These are phyloP conservation scores for Pteropus rufus DNA, from an alignment of 2,797 vertebrate species.

Conservation along the genomic window DNA sequence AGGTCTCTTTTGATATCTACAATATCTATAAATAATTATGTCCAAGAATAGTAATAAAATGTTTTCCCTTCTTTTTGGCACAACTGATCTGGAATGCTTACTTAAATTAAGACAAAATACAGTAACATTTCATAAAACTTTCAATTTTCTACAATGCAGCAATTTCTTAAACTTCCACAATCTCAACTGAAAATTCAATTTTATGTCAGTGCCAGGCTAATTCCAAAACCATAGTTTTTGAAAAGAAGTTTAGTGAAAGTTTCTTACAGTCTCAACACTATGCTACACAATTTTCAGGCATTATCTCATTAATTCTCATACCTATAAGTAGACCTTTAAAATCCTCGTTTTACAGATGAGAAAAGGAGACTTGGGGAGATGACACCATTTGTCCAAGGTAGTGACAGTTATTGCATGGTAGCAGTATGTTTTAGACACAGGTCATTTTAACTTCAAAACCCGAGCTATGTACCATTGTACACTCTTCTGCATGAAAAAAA, in stretches of 20 bases:
- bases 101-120: slow-evolving; percentile 38
- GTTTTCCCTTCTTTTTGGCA: neutral
- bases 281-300: slow-evolving; percentile 23
- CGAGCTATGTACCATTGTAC: neutral
- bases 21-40: neutral
- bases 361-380: neutral
- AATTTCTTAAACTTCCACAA: slow-evolving; percentile 37
- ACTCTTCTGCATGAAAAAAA: neutral
- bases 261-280: slow-evolving; percentile 8
- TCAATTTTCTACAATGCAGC: slow-evolving; percentile 15
- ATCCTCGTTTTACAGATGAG: neutral
- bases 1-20: neutral
- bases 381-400: neutral
- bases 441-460: neutral
- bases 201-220: slow-evolving; percentile 34
- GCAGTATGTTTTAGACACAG: neutral
- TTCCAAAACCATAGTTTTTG: slow-evolving; percentile 42
- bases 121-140: slow-evolving; percentile 40
- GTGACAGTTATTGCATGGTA: neutral
- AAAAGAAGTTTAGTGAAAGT: slow-evolving; percentile 31
- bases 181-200: slow-evolving; percentile 55
- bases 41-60: neutral
- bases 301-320: slow-evolving; percentile 50
- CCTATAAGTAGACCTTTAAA: slow-evolving; percentile 10
- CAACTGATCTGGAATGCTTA: neutral